phyloP scores from a whole-genome alignment of 2,888 invertebrate genomes.

The Euspilapteryx auroguttella region DNA sequence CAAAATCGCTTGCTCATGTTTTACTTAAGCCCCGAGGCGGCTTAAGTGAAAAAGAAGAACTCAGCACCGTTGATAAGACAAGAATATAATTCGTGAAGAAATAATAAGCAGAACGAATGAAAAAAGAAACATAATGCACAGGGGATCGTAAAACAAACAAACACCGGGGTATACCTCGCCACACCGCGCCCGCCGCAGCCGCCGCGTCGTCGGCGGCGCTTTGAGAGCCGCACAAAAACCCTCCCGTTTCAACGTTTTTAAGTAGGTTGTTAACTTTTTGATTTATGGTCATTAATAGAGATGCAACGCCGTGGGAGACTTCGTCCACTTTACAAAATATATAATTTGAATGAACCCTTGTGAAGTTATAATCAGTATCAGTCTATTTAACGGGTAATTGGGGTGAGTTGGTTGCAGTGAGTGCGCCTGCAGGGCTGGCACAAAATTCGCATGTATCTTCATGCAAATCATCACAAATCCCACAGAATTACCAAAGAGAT shows the following conservation, averaged over 20 bases:
- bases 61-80: constrained; percentile 34
- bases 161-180: constrained; percentile 34
- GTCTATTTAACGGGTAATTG: constrained; percentile 10
- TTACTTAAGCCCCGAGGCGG: neutral
- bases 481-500: no score
- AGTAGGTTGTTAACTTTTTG: constrained; percentile 62
- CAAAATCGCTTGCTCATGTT: neutral
- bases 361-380: constrained; percentile 36
- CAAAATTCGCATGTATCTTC: no score
- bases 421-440: no score
- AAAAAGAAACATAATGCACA: constrained; percentile 51
- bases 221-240: constrained; percentile 51
- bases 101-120: constrained; percentile 31
- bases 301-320: constrained; percentile 58
- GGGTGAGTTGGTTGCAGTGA: no score
- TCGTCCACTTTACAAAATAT: constrained; percentile 38
- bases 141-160: constrained; percentile 59
- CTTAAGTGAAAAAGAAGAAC: constrained; percentile 16
- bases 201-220: constrained; percentile 40
- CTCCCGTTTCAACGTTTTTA: constrained; percentile 52
- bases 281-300: constrained; percentile 62
- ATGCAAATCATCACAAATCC: no score
- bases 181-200: constrained; percentile 10
- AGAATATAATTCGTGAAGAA: constrained; percentile 32
- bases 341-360: constrained; percentile 54